Base-by-base conservation (phyloP, 2,113 vertebrate genomes). In the Balaeniceps rex region DNA sequence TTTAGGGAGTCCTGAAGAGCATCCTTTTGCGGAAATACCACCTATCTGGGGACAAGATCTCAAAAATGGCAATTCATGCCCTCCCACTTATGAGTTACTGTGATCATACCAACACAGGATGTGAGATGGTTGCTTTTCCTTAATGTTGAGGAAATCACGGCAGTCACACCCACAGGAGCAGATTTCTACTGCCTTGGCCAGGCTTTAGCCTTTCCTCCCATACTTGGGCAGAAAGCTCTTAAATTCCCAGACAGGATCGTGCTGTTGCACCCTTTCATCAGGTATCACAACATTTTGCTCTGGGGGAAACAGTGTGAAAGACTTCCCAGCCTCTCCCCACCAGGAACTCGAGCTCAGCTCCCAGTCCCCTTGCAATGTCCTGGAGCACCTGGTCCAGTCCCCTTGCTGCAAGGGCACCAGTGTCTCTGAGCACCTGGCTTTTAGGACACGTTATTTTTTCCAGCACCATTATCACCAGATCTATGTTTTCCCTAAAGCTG, bases 21-120 rank as follows among this genome's bases (percentile, higher is more conserved):
- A 36, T 29, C 36, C 16, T 14, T 5, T 77, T 76, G 57, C 42
- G 64, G 25, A 64, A 83, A 64, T 29, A 64, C 23, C 47, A 76
- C 33, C 71, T 51, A 7, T 9, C 14, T 58, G 42, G 51, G 36
- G 49, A 58, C 3, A 4, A 64, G 19, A 31, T 55, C 38, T 70
- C 25, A 23, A 55, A 86, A 33, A 49, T 2, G 19, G 38, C 25
- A 24, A 29, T 82, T 69, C 18, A 16, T n/a, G 52, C 61, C 40
- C 33, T 68, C 63, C 22, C 10, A 16, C 47, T 19, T 33, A 28
- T 0, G 1, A 1, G 1, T 34, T n/a, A 22, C 44, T 19, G 14
- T 22, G 10, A 54, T 26, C 33, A 28, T 10, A 58, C 5, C 34
- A 47, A 23, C 18, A 11, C 1, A 40, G 29, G 44, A 66, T 4